Evolutionary conservation across 2,888 invertebrate species (phyloP).

Genomic region (Athalia circularis): DNA sequence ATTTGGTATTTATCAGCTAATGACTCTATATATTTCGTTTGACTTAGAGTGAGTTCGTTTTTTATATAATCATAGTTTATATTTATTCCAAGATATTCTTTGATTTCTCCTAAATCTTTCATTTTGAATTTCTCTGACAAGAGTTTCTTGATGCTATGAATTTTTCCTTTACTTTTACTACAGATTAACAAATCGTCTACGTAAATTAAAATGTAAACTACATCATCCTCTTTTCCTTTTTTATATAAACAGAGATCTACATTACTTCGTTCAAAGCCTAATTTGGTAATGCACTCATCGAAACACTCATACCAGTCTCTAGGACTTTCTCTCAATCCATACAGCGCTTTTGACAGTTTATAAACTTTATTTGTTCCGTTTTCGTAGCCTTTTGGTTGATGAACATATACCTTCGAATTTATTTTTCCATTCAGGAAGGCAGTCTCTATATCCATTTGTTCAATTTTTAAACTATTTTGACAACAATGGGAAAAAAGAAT

Average conservation of each 20-base stretch:
- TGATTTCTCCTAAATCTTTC: constrained; percentile 5
- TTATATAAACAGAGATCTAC: constrained; percentile 50
- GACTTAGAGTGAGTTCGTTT: not conserved
- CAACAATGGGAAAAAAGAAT: constrained; percentile 45
- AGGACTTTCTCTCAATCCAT: constrained; percentile 55
- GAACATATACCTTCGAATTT: not conserved
- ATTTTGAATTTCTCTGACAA: constrained; percentile 16
- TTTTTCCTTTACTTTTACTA: constrained; percentile 8
- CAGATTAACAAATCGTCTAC: constrained; percentile 32
- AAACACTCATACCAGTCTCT: constrained; percentile 56
- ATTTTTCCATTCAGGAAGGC: constrained; percentile 12
- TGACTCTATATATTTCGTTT: not conserved
- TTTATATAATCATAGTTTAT: not conserved
- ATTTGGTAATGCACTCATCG: constrained; percentile 48
- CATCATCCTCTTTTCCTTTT: constrained; percentile 14
- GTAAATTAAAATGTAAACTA: constrained; percentile 44
- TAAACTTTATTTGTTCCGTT: not conserved
- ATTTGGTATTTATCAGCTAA: not conserved
- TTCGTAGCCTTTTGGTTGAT: constrained; percentile 3
- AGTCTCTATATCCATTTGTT: constrained; percentile 46
- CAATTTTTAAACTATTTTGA: constrained; percentile 46
- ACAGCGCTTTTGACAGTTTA: constrained; percentile 52
- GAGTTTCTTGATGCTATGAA: not conserved
- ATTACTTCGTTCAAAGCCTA: constrained; percentile 48
- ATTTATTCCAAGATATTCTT: constrained; percentile 19